Base-by-base conservation (phyloP, 1,140 invertebrate species). In the Macrosteles quadrilineatus region DNA sequence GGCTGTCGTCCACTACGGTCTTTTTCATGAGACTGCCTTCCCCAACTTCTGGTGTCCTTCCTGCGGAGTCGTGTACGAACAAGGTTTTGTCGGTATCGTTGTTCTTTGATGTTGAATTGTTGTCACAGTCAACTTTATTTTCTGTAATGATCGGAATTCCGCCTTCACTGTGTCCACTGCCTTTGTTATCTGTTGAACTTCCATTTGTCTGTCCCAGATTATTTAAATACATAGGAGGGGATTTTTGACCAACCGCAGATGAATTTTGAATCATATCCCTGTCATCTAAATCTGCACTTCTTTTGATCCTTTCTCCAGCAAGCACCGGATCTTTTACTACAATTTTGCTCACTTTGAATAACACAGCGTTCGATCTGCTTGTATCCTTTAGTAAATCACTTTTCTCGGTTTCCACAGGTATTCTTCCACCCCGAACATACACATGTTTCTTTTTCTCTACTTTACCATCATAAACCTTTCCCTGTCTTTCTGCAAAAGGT, bases 31-130 rank as follows among this genome's bases (percentile, higher is more conserved):
- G 6, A 11, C 25, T n/a, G 11, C 23, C 55, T 9, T 29, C 12
- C 2, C 55, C 27, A 4, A 50, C 14, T n/a, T 11, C 21, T 21
- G 21, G 47, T 4, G 14, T 19, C 27, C n/a, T 25, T 2, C 23
- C 55, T 59, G 12, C n/a, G 3, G 47, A n/a, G 27, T 59, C 55
- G 9, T 23, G 21, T 9, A 59, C 11, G 12, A 59, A 29, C 25
- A 59, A 25, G 23, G 55, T 59, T 59, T 59, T 59, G n/a, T 59
- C 55, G 21, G 55, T 27, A 29, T 59, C 55, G 25, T 59, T 59
- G 25, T 59, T 25, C n/a, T 29, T 59, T 9, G 9, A 14, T 9
- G 12, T 12, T 11, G 6, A 1, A 6, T 11, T 29, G n/a, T 11
- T 27, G 23, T 59, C 55, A 21, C 25, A 14, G 12, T 59, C 21